A percentile compares a stretch with the other conserved stretches of the same genome.
Evolutionary conservation across 1,140 invertebrate species (phyloP).

Genomic region (Brachionus calyciflorus): DNA sequence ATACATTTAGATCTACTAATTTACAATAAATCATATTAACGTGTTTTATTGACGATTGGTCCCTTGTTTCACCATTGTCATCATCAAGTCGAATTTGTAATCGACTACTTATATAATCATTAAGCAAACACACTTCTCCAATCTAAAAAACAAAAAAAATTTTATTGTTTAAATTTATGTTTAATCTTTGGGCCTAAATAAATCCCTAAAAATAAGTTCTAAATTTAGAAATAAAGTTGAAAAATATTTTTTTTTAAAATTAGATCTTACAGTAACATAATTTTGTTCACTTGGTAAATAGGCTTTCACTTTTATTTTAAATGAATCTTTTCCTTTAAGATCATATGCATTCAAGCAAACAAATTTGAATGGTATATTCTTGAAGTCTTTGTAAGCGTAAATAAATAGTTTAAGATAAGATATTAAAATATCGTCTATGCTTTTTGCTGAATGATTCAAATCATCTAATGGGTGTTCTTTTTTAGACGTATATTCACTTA

Average conservation of each 20-base stretch:
- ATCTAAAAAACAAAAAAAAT: slow-evolving; percentile 13
- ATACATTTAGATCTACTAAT: slow-evolving; percentile 23
- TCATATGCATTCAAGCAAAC: slow-evolving; percentile 27
- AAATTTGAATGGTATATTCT: slow-evolving; percentile 8
- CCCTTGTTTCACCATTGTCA: background rate
- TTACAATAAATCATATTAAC: slow-evolving; percentile 29
- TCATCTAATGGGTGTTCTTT: background rate
- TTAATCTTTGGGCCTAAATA: background rate
- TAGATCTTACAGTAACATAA: slow-evolving; percentile 42
- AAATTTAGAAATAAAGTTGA: background rate
- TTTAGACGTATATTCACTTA: background rate
- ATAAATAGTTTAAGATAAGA: slow-evolving; percentile 22
- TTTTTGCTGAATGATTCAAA: background rate
- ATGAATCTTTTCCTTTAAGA: slow-evolving; percentile 12
- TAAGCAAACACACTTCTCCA: slow-evolving; percentile 44
- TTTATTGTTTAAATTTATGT: too few relatives aligned
- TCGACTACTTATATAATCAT: slow-evolving; percentile 41
- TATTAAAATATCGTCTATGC: slow-evolving; percentile 18
- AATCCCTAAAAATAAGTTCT: slow-evolving; percentile 14
- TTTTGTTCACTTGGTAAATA: slow-evolving; percentile 47
- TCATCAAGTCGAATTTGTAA: slow-evolving; percentile 37
- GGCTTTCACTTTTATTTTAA: slow-evolving; percentile 26
- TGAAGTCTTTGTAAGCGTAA: slow-evolving; percentile 20
- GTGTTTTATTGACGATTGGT: background rate
- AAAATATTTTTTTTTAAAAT: slow-evolving; percentile 28